Conservation (phyloP, 2,113 vertebrate genomes). For the Tachysurus fulvidraco region DNA sequence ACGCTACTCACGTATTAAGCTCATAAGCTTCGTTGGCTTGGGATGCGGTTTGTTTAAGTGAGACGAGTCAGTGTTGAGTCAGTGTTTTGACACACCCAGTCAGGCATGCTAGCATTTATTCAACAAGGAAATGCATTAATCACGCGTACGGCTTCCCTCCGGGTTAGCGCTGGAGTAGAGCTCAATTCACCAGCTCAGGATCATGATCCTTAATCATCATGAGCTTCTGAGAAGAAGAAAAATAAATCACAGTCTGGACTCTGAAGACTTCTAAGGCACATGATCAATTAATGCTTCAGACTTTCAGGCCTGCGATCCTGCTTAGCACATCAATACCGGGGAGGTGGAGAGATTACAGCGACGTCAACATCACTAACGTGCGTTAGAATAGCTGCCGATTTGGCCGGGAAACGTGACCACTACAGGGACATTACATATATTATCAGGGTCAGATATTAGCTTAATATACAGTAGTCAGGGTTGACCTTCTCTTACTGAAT, state of each 20-base stretch:
- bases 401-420: not conserved
- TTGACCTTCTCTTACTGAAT: slow-evolving; percentile 30
- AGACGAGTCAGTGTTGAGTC: slow-evolving; percentile 34
- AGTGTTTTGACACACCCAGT: slow-evolving; percentile 48
- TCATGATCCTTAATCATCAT: not conserved
- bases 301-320: not conserved
- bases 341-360: not conserved
- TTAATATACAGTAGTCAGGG: not conserved
- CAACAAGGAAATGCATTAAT: slow-evolving; percentile 45
- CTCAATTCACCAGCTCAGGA: not conserved
- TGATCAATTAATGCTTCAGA: not conserved
- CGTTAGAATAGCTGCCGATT: not conserved
- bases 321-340: not conserved
- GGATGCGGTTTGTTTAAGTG: slow-evolving; percentile 33
- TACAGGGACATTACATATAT: not conserved
- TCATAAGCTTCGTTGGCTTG: not conserved
- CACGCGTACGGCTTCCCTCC: slow-evolving; percentile 13
- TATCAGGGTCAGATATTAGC: not conserved
- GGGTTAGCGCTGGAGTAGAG: not conserved
- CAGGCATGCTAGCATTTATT: slow-evolving; percentile 56
- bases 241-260: not conserved
- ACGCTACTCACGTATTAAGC: not conserved
- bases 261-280: not conserved
- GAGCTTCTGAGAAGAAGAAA: not conserved
- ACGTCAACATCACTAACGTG: not conserved